These are phyloP conservation scores for Pollachius pollachius DNA, from an alignment of 2,113 vertebrate species.

Conservation along the genomic window DNA sequence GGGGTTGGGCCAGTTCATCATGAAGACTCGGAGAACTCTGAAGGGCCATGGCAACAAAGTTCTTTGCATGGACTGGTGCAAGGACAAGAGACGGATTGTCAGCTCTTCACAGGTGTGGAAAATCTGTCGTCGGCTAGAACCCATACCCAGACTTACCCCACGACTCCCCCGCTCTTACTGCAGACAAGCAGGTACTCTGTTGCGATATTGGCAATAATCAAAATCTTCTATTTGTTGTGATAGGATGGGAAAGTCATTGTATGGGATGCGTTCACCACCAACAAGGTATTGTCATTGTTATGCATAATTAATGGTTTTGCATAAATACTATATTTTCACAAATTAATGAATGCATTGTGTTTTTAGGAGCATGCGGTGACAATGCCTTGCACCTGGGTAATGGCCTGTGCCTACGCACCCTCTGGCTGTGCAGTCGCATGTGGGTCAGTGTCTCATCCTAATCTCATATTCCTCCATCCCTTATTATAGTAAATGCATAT, in stretches of 20 bases:
- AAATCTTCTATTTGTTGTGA: constrained; percentile 31
- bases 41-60: constrained; percentile 99
- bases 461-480: background rate
- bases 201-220: too few relatives aligned
- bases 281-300: constrained; percentile 80
- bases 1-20: constrained; percentile 92
- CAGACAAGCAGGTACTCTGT: too few relatives aligned
- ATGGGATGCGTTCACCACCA: constrained; percentile 98
- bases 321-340: constrained; percentile 4
- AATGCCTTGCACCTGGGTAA: constrained; percentile 99
- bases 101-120: constrained; percentile 93
- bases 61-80: constrained; percentile 99
- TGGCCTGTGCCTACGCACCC: constrained; percentile 95
- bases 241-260: constrained; percentile 99
- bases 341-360: constrained; percentile 32
- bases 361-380: constrained; percentile 93
- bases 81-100: constrained; percentile 94
- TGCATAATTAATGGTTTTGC: constrained; percentile 31
- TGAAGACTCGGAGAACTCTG: constrained; percentile 96
- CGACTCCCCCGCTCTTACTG: too few relatives aligned
- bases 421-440: constrained; percentile 97
- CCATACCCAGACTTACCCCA: too few relatives aligned
- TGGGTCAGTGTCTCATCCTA: constrained; percentile 79
- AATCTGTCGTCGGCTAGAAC: background rate
- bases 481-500: background rate